Conservation (phyloP, 1,140 invertebrate species). For the Drosophila triauraria region DNA sequence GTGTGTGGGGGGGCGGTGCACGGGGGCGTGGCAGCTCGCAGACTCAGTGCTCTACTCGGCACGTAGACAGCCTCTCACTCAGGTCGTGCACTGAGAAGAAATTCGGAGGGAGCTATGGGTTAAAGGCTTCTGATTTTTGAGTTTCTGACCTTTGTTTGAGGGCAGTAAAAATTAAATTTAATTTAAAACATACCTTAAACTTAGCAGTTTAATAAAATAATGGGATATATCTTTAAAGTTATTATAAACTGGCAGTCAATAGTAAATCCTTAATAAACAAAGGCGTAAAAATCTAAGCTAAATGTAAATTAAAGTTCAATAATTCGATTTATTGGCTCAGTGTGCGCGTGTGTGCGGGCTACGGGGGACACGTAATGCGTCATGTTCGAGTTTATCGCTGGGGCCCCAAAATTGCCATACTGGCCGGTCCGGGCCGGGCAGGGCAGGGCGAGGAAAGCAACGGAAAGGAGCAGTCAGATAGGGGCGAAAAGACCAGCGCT, state of each 20-base stretch:
- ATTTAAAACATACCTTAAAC: too few relatives aligned
- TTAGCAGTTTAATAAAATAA: too few relatives aligned
- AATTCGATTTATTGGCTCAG: neutral
- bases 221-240: too few relatives aligned
- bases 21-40: slow-evolving; percentile 27
- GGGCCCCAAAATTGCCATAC: slow-evolving; percentile 59
- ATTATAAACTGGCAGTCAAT: too few relatives aligned
- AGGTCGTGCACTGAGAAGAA: slow-evolving; percentile 9
- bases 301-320: neutral
- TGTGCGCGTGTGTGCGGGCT: slow-evolving; percentile 15
- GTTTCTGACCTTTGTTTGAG: too few relatives aligned
- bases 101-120: neutral
- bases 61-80: slow-evolving; percentile 59
- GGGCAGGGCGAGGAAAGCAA: neutral
- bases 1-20: slow-evolving; percentile 39
- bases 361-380: slow-evolving; percentile 57
- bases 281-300: too few relatives aligned
- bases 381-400: slow-evolving; percentile 61
- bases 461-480: slow-evolving; percentile 24
- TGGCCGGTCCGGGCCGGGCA: neutral
- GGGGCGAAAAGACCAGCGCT: slow-evolving; percentile 12
- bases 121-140: too few relatives aligned
- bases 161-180: too few relatives aligned
- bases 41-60: slow-evolving; percentile 39
- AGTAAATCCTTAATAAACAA: too few relatives aligned